These are phyloP conservation scores for Elysia crispata DNA, from an alignment of 2,888 invertebrate species.

Conservation along the genomic window DNA sequence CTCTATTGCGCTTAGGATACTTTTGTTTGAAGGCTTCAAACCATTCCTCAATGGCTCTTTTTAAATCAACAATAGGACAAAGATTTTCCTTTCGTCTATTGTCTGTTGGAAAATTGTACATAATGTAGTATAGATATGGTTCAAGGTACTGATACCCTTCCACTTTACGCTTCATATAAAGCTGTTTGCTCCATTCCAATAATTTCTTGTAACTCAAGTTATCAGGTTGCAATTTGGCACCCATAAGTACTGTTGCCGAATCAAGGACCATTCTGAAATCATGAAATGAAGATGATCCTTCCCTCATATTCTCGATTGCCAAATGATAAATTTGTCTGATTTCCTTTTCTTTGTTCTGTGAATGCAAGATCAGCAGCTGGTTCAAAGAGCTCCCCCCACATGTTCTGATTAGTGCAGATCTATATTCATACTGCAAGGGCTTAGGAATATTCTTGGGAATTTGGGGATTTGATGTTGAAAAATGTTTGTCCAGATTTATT, in stretches of 20 bases:
- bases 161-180: slow-evolving; percentile 44
- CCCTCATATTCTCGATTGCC: slow-evolving; percentile 35
- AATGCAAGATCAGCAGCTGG: slow-evolving; percentile 44
- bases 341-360: slow-evolving; percentile 28
- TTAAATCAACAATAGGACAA: slow-evolving; percentile 47
- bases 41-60: slow-evolving; percentile 55
- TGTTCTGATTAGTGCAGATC: slow-evolving; percentile 51
- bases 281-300: slow-evolving; percentile 36
- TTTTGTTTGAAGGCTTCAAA: slow-evolving; percentile 57
- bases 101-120: slow-evolving; percentile 58
- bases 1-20: slow-evolving; percentile 55
- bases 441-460: slow-evolving; percentile 27
- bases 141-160: slow-evolving; percentile 50
- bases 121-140: slow-evolving; percentile 54
- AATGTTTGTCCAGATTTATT: slow-evolving; percentile 57
- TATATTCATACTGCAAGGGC: slow-evolving; percentile 53
- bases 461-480: slow-evolving; percentile 57
- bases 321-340: slow-evolving; percentile 7
- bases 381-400: slow-evolving; percentile 54
- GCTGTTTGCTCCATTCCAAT: slow-evolving; percentile 51
- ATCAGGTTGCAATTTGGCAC: not conserved
- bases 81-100: slow-evolving; percentile 33
- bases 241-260: slow-evolving; percentile 45
- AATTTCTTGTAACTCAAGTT: slow-evolving; percentile 44
- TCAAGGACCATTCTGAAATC: slow-evolving; percentile 54